Base-by-base conservation (phyloP, 2,888 invertebrate species). In the Nomada fabriciana region DNA sequence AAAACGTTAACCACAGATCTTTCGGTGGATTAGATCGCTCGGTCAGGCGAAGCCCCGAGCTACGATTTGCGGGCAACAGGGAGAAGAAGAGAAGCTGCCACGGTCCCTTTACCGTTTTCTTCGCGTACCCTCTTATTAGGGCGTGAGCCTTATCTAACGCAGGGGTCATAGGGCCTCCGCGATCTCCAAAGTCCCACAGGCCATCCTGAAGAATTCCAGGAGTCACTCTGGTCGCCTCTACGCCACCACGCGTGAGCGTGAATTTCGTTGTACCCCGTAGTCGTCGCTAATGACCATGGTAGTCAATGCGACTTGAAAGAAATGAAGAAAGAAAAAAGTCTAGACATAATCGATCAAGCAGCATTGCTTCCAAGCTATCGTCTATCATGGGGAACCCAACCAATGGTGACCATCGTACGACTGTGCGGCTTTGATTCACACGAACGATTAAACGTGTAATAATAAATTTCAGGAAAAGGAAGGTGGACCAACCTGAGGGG, bases 91-190 rank as follows among this genome's bases (percentile, higher is more conserved):
- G 89, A 81, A 83, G 86, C 85, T 88, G 86, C 88, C 82, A 84
- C 78, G 88, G 88, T 82, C 68, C 79, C 83, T 85, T 86, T 81
- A 79, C 77, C 68, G 83, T 82, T 77, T 75, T 68, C 68, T 76
- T 75, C 76, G 89, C 89, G 90, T 93, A 94, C 92, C 93, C 93
- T 92, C 93, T 94, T 91, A 94, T 93, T 93, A 94, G 93, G 93
- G 93, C 93, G 93, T 93, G 93, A 92, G 92, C 89, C 92, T 93
- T 93, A 93, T 93, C 93, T 93, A 91, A 90, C 47, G 47, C 11
- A 23, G 20, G 93, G 93, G 93, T 93, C 93, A 93, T 91, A 89
- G 92, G 91, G 92, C 88, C 90, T 87, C 79, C 86, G 89, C 91
- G 91, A 93, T 92, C 92, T 91, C 92, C 89, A 90, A 89, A 89